Evolutionary conservation across 2,797 vertebrate genomes (phyloP), one percentile per base, ranked within the genome.

Genomic region (Momotus momota): DNA sequence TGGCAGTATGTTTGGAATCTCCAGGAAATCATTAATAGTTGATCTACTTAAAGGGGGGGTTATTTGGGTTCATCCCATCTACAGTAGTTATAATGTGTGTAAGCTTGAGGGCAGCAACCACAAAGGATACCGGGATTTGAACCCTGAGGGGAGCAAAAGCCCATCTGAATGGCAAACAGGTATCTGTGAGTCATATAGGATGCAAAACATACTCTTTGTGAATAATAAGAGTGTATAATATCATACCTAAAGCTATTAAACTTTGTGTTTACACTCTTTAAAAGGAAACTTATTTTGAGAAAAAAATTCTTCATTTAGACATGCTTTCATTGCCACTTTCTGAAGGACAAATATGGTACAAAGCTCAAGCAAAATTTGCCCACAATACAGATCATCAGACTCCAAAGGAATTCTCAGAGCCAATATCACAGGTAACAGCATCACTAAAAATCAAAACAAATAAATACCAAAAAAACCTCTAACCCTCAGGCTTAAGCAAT

Each of bases 21-120:
- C 74, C 88, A 94, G 87, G 89, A 96, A 94, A 74, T 88, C 88
- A 94, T 86, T 80, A 93, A 79, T 82, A 91, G 86, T 84, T 90
- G 60, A 93, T 86, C 66, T 93, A 21, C 80, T 91, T 81, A 58
- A 79, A 83, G 29, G 26, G 27, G 27, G 26, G 57, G 35, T 91
- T 93, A 64, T 86, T 78, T 95, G 54, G 45, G 48, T 86, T 91
- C 80, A 84, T 51, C n/a, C 22, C 48, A 57, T 73, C 55, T 40
- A 18, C 40, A 79, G 29, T 86, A 95, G 88, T 88, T 93, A 88
- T 41, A 45, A 81, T 52, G 84, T 17, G 35, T 0, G 0, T 49
- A 57, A 86, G 31, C 23, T 45, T 94, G 87, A 86, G 80, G 80
- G 71, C 60, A 62, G 46, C 27, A 90, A 45, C 73, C 40, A 55